Evolutionary conservation across 2,888 invertebrate species (phyloP).

Genomic region (Brachylomia viminalis): DNA sequence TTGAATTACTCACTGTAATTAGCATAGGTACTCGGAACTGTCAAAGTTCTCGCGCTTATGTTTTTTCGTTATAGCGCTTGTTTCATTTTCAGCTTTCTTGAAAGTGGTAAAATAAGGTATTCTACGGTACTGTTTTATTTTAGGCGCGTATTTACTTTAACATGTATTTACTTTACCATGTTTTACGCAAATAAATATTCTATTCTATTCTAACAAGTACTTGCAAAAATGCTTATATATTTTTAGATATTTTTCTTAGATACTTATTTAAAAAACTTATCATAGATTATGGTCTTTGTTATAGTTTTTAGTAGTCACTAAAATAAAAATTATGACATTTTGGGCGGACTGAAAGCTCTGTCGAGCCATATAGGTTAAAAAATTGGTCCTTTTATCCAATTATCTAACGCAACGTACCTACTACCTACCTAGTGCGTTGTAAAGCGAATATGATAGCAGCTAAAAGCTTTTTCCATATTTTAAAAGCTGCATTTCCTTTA

Average conservation of each 20-base stretch:
- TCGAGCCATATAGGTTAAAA: not conserved
- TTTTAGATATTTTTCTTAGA: no score
- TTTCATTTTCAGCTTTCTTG: not conserved
- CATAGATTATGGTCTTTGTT: not conserved
- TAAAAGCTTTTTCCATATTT: slow-evolving; percentile 29
- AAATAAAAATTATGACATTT: not conserved
- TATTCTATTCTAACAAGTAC: no score
- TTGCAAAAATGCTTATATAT: not conserved
- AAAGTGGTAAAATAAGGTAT: slow-evolving; percentile 3
- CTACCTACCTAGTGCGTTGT: not conserved
- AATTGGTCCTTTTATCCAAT: not conserved
- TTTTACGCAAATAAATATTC: no score
- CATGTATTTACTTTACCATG: no score
- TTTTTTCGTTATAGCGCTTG: slow-evolving; percentile 25
- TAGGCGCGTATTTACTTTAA: not conserved
- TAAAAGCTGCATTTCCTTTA: not conserved
- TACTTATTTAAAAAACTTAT: not conserved
- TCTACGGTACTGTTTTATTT: not conserved
- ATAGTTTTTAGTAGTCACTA: not conserved
- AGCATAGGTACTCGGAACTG: slow-evolving; percentile 16
- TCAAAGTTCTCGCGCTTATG: slow-evolving; percentile 15
- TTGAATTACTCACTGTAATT: slow-evolving; percentile 55
- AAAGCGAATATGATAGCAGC: slow-evolving; percentile 1
- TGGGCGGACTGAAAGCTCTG: not conserved
- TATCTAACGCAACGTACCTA: not conserved